phyloP scores from a whole-genome alignment of 2,797 vertebrate genomes.

The Phoebastria nigripes region DNA sequence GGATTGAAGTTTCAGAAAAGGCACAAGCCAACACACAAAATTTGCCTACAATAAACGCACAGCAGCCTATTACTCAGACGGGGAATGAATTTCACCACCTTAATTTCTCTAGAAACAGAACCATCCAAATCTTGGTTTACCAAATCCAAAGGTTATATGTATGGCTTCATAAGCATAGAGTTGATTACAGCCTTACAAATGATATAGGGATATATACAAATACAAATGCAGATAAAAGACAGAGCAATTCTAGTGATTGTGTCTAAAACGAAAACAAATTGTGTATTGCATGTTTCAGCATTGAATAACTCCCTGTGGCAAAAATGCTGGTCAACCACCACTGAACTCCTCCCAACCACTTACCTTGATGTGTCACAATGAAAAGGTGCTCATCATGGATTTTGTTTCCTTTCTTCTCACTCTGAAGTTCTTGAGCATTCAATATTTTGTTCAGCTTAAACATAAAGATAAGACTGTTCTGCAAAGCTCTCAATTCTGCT shows the following conservation, averaged over 20 bases:
- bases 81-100: not conserved
- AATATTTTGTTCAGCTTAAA: constrained; percentile 90
- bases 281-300: not conserved
- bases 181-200: not conserved
- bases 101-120: not conserved
- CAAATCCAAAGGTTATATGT: not conserved
- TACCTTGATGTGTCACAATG: constrained; percentile 98
- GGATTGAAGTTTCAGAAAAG: not conserved
- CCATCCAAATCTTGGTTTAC: not conserved
- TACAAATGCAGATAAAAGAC: not conserved
- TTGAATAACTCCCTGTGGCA: not conserved
- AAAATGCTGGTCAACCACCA: not conserved
- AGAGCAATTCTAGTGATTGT: not conserved
- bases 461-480: not conserved
- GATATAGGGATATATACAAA: not conserved
- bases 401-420: constrained; percentile 90
- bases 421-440: constrained; percentile 89
- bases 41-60: not conserved
- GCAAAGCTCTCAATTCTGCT: not conserved
- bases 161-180: not conserved
- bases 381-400: constrained; percentile 98
- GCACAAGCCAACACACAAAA: not conserved
- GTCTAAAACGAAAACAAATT: not conserved
- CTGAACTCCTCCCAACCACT: not conserved
- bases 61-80: not conserved